Percentiles rank a stretch among this genome's conserved stretches.
These are phyloP conservation scores for Diadumene lineata DNA, from an alignment of 92 coral and sea anemone species.

Conservation along the genomic window DNA sequence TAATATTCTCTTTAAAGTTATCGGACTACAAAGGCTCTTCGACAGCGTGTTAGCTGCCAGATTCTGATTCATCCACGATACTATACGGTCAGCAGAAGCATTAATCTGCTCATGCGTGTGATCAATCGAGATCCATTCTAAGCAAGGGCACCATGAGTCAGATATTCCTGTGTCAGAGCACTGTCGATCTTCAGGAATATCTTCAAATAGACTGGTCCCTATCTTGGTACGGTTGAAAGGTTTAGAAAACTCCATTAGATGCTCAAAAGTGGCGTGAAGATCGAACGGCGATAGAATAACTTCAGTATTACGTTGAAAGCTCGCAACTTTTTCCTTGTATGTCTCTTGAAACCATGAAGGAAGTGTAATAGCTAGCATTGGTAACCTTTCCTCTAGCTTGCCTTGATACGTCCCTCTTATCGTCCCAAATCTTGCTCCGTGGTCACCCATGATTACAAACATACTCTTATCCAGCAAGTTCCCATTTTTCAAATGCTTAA, in stretches of 20 bases:
- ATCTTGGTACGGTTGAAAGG: conserved; percentile 23
- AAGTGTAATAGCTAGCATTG: conserved; percentile 70
- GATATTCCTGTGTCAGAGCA: conserved; percentile 73
- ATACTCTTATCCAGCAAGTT: conserved; percentile 66
- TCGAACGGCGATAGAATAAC: conserved; percentile 72
- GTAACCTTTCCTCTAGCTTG: conserved; percentile 74
- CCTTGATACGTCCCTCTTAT: conserved; percentile 69
- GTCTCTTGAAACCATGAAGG: conserved; percentile 53
- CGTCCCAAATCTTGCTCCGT: conserved; percentile 70
- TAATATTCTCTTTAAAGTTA: conserved; percentile 43
- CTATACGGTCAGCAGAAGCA: conserved; percentile 50
- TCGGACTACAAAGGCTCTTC: conserved; percentile 26
- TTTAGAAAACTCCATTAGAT: conserved; percentile 49
- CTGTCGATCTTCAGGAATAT: conserved; percentile 40
- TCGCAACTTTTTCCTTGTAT: conserved; percentile 32
- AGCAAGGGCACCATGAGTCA: conserved; percentile 76
- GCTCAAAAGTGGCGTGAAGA: conserved; percentile 67
- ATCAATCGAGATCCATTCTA: conserved; percentile 43
- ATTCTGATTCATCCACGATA: conserved; percentile 49
- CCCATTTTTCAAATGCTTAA: conserved; percentile 47
- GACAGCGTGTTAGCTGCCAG: conserved; percentile 37
- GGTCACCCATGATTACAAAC: conserved; percentile 75
- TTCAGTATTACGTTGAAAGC: conserved; percentile 43
- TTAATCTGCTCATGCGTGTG: conserved; percentile 55
- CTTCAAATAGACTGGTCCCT: conserved; percentile 54